These are phyloP conservation scores for Microcebus lehilahytsara DNA, from an alignment of 2,113 vertebrate genomes.

Conservation along the genomic window DNA sequence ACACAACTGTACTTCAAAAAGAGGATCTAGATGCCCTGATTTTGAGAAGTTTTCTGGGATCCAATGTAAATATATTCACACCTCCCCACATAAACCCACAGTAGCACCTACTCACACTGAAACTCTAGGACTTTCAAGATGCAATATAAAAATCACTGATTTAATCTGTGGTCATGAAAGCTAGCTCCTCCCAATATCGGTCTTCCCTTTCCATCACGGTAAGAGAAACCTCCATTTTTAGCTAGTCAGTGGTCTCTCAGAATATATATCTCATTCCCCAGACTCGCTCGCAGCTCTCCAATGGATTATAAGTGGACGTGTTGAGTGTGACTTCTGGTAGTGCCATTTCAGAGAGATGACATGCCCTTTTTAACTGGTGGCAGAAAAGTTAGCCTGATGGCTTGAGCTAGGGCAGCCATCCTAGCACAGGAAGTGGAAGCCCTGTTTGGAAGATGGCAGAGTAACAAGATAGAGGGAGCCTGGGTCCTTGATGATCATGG, in stretches of 20 bases:
- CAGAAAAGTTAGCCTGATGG: not conserved
- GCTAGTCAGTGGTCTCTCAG: not conserved
- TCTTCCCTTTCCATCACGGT: not conserved
- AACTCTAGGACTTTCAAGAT: not conserved
- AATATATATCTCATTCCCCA: not conserved
- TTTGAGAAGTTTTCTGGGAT: not conserved
- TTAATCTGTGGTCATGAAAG: not conserved
- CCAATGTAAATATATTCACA: not conserved
- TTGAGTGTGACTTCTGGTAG: not conserved
- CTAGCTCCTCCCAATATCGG: not conserved
- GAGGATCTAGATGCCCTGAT: not conserved
- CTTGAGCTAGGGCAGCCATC: not conserved
- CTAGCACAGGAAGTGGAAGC: not conserved
- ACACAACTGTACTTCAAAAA: not conserved
- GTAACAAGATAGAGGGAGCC: not conserved
- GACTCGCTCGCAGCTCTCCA: not conserved
- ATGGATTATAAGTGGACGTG: not conserved
- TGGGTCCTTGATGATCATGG: not conserved
- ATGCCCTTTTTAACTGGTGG: not conserved
- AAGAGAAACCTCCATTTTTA: not conserved
- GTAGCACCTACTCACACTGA: not conserved
- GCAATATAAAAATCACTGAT: not conserved
- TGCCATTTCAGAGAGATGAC: not conserved
- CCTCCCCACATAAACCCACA: not conserved
- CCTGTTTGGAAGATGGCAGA: not conserved